These are phyloP conservation scores for Bhutanitis thaidina DNA, from an alignment of 2,888 invertebrate genomes.

Conservation along the genomic window DNA sequence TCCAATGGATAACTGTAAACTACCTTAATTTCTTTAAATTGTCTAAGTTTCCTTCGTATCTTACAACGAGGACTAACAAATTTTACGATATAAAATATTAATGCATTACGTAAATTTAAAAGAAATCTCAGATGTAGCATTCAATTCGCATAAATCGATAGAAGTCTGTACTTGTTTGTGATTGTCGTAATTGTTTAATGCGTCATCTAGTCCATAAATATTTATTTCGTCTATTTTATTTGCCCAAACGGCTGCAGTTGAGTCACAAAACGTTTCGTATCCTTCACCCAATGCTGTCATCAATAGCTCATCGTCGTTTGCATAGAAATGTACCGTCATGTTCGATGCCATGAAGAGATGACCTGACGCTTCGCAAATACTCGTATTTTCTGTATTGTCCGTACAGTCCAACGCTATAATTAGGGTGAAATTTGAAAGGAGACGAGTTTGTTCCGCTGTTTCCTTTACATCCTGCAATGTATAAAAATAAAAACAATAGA, in stretches of 20 bases:
- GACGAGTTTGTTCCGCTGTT: conserved; percentile 53
- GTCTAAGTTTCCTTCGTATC: too few relatives aligned
- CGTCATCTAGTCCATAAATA: conserved; percentile 56
- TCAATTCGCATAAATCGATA: conserved; percentile 37
- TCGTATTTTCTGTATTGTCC: conserved; percentile 23
- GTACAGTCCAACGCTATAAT: conserved; percentile 55
- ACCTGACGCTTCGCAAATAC: conserved; percentile 45
- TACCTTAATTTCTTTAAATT: too few relatives aligned
- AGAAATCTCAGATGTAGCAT: neutral
- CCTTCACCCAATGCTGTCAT: conserved; percentile 43
- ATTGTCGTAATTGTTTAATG: conserved; percentile 63
- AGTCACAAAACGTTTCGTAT: conserved; percentile 41
- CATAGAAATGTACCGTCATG: conserved; percentile 42
- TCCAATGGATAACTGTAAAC: too few relatives aligned
- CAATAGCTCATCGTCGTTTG: conserved; percentile 38
- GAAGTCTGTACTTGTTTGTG: conserved; percentile 33
- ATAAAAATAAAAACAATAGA: too few relatives aligned
- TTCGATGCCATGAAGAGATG: conserved; percentile 43
- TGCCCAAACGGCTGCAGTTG: conserved; percentile 33
- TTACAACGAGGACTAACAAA: too few relatives aligned
- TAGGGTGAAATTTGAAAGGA: conserved; percentile 42
- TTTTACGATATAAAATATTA: too few relatives aligned
- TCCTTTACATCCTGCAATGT: conserved; percentile 21
- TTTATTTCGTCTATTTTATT: conserved; percentile 40
- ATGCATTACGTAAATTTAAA: conserved; percentile 5